phyloP scores from a whole-genome alignment of 2,888 invertebrate genomes.

The Gryllus longicercus region DNA sequence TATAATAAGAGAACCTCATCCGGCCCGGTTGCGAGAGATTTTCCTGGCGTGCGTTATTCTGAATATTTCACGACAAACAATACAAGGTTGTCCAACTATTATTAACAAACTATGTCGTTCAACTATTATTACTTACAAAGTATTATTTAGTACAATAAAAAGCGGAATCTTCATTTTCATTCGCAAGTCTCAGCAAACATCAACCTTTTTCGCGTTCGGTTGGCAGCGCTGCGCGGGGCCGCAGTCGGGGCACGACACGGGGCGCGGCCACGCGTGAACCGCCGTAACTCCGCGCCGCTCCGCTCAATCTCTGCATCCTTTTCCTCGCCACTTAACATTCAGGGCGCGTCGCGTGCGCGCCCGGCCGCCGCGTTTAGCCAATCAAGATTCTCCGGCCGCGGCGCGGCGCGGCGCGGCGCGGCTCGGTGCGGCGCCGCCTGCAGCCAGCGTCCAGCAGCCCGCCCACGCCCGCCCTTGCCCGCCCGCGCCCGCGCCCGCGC shows the following conservation, averaged over 20 bases:
- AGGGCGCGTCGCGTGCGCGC: neutral
- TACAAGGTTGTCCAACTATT: too few relatives aligned
- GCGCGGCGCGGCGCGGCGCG: neutral
- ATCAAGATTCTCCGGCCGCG: neutral
- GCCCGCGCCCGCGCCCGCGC: neutral
- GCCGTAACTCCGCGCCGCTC: neutral
- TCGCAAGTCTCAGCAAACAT: too few relatives aligned
- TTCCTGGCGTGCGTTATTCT: too few relatives aligned
- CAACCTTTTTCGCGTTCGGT: too few relatives aligned
- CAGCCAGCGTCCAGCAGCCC: neutral
- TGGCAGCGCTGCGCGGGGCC: neutral
- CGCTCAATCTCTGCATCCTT: constrained; percentile 5
- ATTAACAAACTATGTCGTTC: too few relatives aligned
- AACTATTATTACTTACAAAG: too few relatives aligned
- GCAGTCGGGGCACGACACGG: neutral
- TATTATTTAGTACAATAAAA: too few relatives aligned
- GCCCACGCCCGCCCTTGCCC: neutral
- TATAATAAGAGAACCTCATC: too few relatives aligned
- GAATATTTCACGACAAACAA: too few relatives aligned
- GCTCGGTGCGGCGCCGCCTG: neutral
- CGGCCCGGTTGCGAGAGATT: too few relatives aligned
- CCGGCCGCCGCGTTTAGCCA: constrained; percentile 3
- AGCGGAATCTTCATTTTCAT: too few relatives aligned
- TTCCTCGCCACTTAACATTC: constrained; percentile 10
- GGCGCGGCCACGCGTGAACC: neutral